Conservation (phyloP, 2,888 invertebrate genomes). For the Gasteruption jaculator region DNA sequence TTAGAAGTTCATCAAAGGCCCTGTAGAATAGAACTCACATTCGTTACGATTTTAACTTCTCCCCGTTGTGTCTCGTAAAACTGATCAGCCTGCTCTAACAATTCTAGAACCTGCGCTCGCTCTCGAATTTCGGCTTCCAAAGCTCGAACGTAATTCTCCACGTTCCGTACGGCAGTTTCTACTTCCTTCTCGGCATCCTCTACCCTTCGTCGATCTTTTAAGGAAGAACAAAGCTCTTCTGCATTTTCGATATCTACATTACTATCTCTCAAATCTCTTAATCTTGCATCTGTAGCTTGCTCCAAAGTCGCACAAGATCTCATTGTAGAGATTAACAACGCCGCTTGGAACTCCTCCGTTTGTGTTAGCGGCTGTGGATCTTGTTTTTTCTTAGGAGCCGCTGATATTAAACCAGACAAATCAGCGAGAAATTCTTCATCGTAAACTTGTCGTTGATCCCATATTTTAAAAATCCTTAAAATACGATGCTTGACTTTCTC, state of each 20-base stretch:
- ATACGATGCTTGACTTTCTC: constrained; percentile 85
- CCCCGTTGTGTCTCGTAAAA: constrained; percentile 87
- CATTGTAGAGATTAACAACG: constrained; percentile 47
- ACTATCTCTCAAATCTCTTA: constrained; percentile 59
- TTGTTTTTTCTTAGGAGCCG: constrained; percentile 66
- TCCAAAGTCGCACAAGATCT: constrained; percentile 44
- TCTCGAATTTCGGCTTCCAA: constrained; percentile 80
- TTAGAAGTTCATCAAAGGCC: too few relatives aligned
- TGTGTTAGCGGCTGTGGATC: constrained; percentile 56
- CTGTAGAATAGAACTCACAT: constrained; percentile 64
- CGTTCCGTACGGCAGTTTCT: constrained; percentile 73
- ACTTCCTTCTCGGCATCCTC: constrained; percentile 86
- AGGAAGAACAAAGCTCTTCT: constrained; percentile 70
- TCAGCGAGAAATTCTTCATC: constrained; percentile 86
- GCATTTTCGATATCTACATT: constrained; percentile 70
- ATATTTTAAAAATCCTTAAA: constrained; percentile 87
- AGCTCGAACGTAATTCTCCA: constrained; percentile 77
- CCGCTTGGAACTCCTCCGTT: constrained; percentile 70
- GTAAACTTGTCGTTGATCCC: constrained; percentile 91
- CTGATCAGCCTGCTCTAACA: constrained; percentile 75
- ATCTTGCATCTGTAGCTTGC: constrained; percentile 45
- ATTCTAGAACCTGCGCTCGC: constrained; percentile 70
- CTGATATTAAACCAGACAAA: constrained; percentile 76
- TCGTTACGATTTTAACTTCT: constrained; percentile 93
- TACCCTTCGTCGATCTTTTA: constrained; percentile 85